These are phyloP conservation scores for Tethya wilhelma DNA, from an alignment of 37 sponge, comb jelly and placozoan species.

Conservation along the genomic window DNA sequence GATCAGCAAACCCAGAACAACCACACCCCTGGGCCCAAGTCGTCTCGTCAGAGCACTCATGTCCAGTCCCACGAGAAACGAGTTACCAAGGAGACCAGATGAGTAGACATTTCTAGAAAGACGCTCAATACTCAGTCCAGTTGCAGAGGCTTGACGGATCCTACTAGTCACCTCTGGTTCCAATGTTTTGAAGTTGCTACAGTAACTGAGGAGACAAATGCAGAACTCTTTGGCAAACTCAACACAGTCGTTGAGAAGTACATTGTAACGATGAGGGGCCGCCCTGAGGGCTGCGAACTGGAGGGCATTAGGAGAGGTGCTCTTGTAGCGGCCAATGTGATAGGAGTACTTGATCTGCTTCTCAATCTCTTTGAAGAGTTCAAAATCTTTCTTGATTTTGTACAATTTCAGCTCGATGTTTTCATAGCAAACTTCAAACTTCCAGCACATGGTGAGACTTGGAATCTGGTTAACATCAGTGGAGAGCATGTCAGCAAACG, in stretches of 20 bases:
- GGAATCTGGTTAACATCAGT: constrained; percentile 35
- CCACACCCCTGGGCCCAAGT: not conserved
- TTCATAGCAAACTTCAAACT: constrained; percentile 54
- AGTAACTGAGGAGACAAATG: constrained; percentile 42
- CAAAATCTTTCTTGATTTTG: constrained; percentile 44
- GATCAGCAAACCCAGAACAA: not conserved
- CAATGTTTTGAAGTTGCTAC: constrained; percentile 6
- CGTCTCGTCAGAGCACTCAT: constrained; percentile 1
- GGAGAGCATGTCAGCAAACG: constrained; percentile 2
- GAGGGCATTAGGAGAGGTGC: constrained; percentile 11
- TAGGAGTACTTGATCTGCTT: constrained; percentile 32
- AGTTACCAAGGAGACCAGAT: constrained; percentile 32
- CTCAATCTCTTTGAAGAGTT: constrained; percentile 45
- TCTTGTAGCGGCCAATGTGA: constrained; percentile 46
- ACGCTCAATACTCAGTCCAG: constrained; percentile 48
- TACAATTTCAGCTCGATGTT: constrained; percentile 31
- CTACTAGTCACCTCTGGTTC: constrained; percentile 10
- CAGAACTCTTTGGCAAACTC: constrained; percentile 73
- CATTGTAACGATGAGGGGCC: constrained; percentile 70
- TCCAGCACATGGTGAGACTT: constrained; percentile 43
- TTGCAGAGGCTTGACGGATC: constrained; percentile 26
- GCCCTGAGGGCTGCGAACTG: constrained; percentile 64
- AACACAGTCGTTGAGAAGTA: constrained; percentile 58
- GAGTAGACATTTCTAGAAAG: constrained; percentile 17
- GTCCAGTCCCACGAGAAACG: constrained; percentile 21